These are phyloP conservation scores for Siniperca obscura DNA, from an alignment of 2,797 vertebrate genomes.

Conservation along the genomic window DNA sequence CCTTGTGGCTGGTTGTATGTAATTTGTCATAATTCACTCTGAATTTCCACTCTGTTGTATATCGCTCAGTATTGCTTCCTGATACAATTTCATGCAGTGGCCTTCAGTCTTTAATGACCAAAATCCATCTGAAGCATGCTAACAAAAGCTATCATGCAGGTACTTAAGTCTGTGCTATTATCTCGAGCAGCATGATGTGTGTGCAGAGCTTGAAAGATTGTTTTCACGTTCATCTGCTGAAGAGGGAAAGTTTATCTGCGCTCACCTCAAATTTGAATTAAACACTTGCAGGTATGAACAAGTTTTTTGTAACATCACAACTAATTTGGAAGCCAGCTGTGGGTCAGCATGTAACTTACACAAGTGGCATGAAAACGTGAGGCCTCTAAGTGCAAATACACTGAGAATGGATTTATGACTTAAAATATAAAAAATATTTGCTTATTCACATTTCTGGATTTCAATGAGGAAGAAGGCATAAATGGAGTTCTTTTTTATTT, in stretches of 20 bases:
- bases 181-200: background rate
- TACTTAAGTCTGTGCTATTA: constrained; percentile 7
- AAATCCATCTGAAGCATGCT: background rate
- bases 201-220: no score
- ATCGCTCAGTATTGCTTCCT: background rate
- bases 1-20: background rate
- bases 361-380: no score
- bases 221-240: background rate
- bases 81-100: background rate
- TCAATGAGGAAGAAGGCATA: background rate
- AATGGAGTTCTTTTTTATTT: background rate
- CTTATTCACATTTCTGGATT: background rate
- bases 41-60: background rate
- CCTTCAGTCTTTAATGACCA: constrained; percentile 10
- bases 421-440: background rate
- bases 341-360: no score
- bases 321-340: no score
- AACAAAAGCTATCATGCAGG: background rate
- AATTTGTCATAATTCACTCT: background rate
- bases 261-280: background rate
- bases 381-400: background rate
- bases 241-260: background rate
- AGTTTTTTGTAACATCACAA: background rate
- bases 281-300: background rate
- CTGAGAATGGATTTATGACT: background rate